A percentile compares a stretch with the other conserved stretches of the same genome.
Conservation (phyloP, 2,888 invertebrate species). For the Xylota sylvarum region DNA sequence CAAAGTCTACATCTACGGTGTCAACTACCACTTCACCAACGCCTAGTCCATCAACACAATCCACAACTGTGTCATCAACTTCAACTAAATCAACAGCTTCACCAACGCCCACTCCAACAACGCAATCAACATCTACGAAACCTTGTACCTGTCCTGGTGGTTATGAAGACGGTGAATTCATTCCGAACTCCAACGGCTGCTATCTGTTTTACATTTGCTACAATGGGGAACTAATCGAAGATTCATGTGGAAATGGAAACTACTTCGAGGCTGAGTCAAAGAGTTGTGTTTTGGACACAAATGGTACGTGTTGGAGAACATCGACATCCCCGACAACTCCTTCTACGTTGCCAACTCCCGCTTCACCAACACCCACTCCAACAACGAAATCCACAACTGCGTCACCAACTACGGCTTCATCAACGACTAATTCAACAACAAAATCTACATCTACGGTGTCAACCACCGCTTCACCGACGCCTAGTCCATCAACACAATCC, state of each 20-base stretch:
- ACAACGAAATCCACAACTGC: neutral
- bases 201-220: constrained; percentile 80
- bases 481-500: neutral
- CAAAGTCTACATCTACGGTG: neutral
- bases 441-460: neutral
- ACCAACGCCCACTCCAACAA: neutral
- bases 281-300: constrained; percentile 32
- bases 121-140: neutral
- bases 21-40: neutral
- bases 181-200: constrained; percentile 79
- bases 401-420: neutral
- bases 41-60: neutral
- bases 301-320: constrained; percentile 53
- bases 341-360: neutral
- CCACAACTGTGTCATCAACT: neutral
- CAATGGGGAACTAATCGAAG: constrained; percentile 75
- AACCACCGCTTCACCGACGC: neutral
- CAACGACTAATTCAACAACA: constrained; percentile 7
- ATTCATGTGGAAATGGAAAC: constrained; percentile 76
- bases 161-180: constrained; percentile 77
- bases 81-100: neutral
- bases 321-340: neutral
- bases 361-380: neutral
- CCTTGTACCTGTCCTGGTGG: constrained; percentile 32
- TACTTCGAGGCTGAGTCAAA: constrained; percentile 76